These are phyloP conservation scores for Drosophila mayri DNA, from an alignment of 1,140 invertebrate genomes.

Conservation along the genomic window DNA sequence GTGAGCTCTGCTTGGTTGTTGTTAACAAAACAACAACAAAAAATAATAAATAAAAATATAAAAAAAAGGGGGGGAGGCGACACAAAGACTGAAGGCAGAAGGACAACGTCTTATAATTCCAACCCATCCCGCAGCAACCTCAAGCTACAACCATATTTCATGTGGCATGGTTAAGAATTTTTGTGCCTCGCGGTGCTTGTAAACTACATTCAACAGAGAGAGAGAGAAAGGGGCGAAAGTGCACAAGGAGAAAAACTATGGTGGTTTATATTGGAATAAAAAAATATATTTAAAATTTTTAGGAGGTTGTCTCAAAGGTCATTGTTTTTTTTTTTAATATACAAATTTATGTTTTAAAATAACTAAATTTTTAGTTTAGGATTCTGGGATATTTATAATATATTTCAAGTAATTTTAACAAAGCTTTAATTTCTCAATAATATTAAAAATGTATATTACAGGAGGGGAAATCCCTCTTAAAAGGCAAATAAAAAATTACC, in stretches of 20 bases:
- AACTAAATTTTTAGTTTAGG: too few relatives aligned
- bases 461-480: too few relatives aligned
- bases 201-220: constrained; percentile 54
- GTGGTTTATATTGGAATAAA: neutral
- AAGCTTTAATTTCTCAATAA: too few relatives aligned
- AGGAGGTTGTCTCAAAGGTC: too few relatives aligned
- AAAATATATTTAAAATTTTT: too few relatives aligned
- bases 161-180: constrained; percentile 80
- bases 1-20: constrained; percentile 14
- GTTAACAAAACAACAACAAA: constrained; percentile 1
- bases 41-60: constrained; percentile 10
- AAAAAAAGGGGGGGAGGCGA: neutral
- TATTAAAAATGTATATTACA: too few relatives aligned
- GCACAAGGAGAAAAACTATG: constrained; percentile 3
- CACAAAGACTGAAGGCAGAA: constrained; percentile 46
- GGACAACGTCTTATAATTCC: constrained; percentile 64
- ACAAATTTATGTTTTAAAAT: too few relatives aligned
- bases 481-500: too few relatives aligned
- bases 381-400: too few relatives aligned
- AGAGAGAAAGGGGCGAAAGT: constrained; percentile 6
- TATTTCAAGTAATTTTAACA: too few relatives aligned
- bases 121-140: constrained; percentile 21
- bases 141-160: constrained; percentile 64
- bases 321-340: too few relatives aligned
- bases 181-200: constrained; percentile 69